phyloP scores from a whole-genome alignment of 2,113 vertebrate species.

The Labrus mixtus region DNA sequence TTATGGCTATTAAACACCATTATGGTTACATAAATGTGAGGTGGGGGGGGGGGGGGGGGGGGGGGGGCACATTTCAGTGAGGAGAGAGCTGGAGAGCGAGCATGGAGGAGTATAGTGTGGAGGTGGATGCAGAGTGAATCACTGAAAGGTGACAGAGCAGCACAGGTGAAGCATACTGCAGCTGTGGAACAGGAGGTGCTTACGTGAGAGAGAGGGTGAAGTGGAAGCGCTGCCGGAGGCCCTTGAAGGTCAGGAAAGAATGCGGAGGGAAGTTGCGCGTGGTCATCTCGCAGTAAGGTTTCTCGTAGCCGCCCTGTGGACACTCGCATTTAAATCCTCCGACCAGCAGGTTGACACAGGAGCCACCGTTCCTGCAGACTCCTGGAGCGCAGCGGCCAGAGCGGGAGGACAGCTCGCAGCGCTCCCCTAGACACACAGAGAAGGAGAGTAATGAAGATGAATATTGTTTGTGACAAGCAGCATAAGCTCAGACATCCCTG shows the following conservation, averaged over 20 bases:
- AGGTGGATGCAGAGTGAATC: conserved; percentile 51
- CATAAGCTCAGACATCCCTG: conserved; percentile 5
- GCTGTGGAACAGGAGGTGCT: conserved; percentile 62
- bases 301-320: conserved; percentile 89
- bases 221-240: conserved; percentile 95
- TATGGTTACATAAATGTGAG: conserved; percentile 64
- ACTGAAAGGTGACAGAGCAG: conserved; percentile 22
- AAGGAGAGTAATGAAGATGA: conserved; percentile 43
- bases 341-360: conserved; percentile 93
- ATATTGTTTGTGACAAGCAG: conserved; percentile 51
- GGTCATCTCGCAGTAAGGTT: conserved; percentile 93
- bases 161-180: conserved; percentile 19
- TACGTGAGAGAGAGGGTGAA: conserved; percentile 94
- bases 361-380: conserved; percentile 92
- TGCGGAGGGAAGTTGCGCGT: conserved; percentile 91
- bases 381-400: conserved; percentile 89
- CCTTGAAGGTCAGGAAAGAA: conserved; percentile 95
- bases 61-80: conserved; percentile 17
- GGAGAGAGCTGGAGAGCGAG: conserved; percentile 30
- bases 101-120: conserved; percentile 26
- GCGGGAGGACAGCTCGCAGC: conserved; percentile 90
- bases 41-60: conserved; percentile 29
- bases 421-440: conserved; percentile 83
- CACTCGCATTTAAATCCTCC: conserved; percentile 96
- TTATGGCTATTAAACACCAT: conserved; percentile 62